A percentile compares a stretch with the other conserved stretches of the same genome.
Conservation (phyloP, 2,797 vertebrate genomes). For the Xenopus petersii region DNA sequence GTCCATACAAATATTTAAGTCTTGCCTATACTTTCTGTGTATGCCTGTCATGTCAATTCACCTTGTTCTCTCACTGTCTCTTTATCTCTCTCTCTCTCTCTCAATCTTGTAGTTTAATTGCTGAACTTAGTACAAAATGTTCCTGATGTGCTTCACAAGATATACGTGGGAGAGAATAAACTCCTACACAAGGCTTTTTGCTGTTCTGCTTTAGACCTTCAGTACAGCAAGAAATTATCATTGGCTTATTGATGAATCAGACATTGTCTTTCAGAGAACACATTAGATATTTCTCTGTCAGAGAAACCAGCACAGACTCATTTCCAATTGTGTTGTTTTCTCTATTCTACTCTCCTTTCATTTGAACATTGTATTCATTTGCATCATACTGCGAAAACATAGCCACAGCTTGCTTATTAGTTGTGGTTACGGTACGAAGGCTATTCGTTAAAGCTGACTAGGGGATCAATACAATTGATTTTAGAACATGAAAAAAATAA, state of each 20-base stretch:
- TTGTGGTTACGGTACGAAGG: too few species aligned
- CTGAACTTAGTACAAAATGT: conserved; percentile 31
- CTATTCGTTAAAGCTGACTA: too few species aligned
- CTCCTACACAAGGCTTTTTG: conserved; percentile 41
- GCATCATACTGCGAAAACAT: not conserved
- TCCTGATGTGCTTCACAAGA: conserved; percentile 16
- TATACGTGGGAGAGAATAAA: conserved; percentile 25
- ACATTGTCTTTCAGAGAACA: conserved; percentile 8
- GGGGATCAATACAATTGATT: too few species aligned
- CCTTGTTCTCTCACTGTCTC: too few species aligned
- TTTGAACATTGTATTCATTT: not conserved
- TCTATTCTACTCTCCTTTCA: not conserved
- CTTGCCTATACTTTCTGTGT: conserved; percentile 10
- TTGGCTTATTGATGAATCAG: conserved; percentile 16
- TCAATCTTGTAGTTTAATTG: conserved; percentile 21
- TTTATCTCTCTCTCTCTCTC: too few species aligned
- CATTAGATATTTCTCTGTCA: not conserved
- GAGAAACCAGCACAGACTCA: not conserved
- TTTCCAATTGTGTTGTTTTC: not conserved
- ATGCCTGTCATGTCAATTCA: conserved; percentile 2
- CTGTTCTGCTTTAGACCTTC: conserved; percentile 30
- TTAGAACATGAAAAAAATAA: too few species aligned
- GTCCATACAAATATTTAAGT: too few species aligned
- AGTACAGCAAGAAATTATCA: conserved; percentile 17
- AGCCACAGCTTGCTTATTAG: too few species aligned